Percentiles rank a stretch among this genome's conserved stretches.
Conservation (phyloP, 1,140 invertebrate genomes). For the Octopus sinensis region DNA sequence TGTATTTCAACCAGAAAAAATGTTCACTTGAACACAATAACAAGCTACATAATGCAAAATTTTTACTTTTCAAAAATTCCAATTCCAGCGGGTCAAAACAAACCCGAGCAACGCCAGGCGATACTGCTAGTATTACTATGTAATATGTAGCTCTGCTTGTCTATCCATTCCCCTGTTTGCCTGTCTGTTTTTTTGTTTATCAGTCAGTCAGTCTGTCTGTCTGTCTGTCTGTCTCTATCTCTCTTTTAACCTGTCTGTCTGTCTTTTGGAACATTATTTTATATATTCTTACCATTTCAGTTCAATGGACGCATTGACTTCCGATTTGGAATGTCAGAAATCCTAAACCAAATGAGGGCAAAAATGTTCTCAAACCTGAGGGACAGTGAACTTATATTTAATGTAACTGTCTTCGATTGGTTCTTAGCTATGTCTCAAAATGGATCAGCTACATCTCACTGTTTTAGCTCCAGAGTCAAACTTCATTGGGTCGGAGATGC, state of each 20-base stretch:
- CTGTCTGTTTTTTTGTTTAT: neutral
- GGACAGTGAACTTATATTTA: slow-evolving; percentile 81
- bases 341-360: slow-evolving; percentile 64
- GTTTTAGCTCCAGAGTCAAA: slow-evolving; percentile 80
- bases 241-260: neutral
- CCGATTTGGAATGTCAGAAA: slow-evolving; percentile 76
- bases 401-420: slow-evolving; percentile 73
- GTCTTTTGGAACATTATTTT: slow-evolving; percentile 17
- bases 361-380: slow-evolving; percentile 58
- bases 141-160: too few relatives aligned
- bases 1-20: too few relatives aligned
- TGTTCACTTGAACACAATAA: too few relatives aligned
- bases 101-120: too few relatives aligned
- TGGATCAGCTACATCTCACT: slow-evolving; percentile 80
- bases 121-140: too few relatives aligned
- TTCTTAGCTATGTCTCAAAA: slow-evolving; percentile 79
- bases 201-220: neutral
- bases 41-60: too few relatives aligned
- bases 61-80: too few relatives aligned
- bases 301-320: slow-evolving; percentile 85
- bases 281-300: slow-evolving; percentile 58
- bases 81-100: too few relatives aligned
- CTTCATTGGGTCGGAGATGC: slow-evolving; percentile 82
- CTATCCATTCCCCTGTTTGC: neutral
- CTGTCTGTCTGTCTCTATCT: neutral